Evolutionary conservation across 2,113 vertebrate genomes (phyloP).

Genomic region (Lethenteron camtschaticum): DNA sequence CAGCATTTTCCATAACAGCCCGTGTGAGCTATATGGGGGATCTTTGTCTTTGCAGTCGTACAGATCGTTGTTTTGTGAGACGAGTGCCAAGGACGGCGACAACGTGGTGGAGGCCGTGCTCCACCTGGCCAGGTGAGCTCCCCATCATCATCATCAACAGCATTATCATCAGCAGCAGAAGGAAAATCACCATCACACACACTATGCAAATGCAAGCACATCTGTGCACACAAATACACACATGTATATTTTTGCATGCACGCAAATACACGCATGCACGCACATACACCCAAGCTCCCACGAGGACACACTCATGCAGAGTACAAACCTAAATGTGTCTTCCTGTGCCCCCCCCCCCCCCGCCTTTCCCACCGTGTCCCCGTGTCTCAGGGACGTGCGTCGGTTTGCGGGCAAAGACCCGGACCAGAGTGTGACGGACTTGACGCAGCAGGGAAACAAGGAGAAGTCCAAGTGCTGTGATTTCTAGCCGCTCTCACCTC

Average conservation of each 20-base stretch:
- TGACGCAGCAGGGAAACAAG: too few species aligned
- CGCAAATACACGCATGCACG: background rate
- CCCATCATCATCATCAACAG: background rate
- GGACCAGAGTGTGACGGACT: too few species aligned
- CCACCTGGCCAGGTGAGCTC: slow-evolving; percentile 23
- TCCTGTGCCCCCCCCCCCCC: too few species aligned
- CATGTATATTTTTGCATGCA: background rate
- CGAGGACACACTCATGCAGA: background rate
- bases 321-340: too few species aligned
- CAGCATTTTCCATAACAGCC: too few species aligned
- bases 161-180: background rate
- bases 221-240: background rate
- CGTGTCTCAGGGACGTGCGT: too few species aligned
- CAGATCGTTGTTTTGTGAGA: slow-evolving; percentile 31
- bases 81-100: slow-evolving; percentile 32
- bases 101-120: slow-evolving; percentile 24
- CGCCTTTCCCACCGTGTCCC: too few species aligned
- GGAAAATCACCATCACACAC: background rate
- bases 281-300: background rate
- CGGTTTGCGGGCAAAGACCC: too few species aligned
- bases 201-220: background rate
- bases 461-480: too few species aligned
- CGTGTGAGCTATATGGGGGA: too few species aligned
- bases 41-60: slow-evolving; percentile 20
- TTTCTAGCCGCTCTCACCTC: too few species aligned